Evolutionary conservation across 2,888 invertebrate species (phyloP).

Genomic region (Harpagoxenus sublaevis): DNA sequence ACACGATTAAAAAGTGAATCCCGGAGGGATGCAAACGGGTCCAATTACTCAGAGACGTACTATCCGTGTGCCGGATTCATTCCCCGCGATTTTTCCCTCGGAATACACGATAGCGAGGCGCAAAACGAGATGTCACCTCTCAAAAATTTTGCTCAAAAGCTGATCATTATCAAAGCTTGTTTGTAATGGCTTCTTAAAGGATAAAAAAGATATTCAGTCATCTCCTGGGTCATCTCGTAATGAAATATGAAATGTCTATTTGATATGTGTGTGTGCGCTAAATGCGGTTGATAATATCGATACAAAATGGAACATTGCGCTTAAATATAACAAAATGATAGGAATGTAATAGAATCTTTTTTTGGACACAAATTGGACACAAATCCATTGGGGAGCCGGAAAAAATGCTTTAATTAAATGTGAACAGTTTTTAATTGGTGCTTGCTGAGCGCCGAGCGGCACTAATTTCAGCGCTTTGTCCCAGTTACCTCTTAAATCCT

Average conservation of each 20-base stretch:
- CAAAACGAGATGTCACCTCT: conserved; percentile 66
- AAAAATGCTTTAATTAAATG: conserved; percentile 80
- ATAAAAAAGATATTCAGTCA: not conserved
- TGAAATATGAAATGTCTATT: not conserved
- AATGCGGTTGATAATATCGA: not conserved
- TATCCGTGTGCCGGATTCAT: conserved; percentile 62
- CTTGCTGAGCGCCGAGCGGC: conserved; percentile 71
- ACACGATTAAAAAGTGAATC: conserved; percentile 74
- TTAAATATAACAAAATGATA: not conserved
- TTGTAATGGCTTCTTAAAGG: not conserved
- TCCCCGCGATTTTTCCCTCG: conserved; percentile 55
- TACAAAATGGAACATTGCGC: not conserved
- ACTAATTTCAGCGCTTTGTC: conserved; percentile 78
- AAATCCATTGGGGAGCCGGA: conserved; percentile 45
- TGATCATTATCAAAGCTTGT: not conserved
- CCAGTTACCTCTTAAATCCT: conserved; percentile 74
- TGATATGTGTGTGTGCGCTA: not conserved
- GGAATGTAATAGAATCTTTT: conserved; percentile 62
- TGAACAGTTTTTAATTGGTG: conserved; percentile 81
- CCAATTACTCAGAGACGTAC: conserved; percentile 75
- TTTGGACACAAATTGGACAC: conserved; percentile 34
- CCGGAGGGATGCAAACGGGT: conserved; percentile 67
- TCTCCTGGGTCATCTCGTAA: too few relatives aligned
- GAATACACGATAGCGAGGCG: conserved; percentile 52
- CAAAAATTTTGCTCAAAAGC: conserved; percentile 56